Conservation (phyloP, 2,888 invertebrate genomes). For the Nebria brevicollis region DNA sequence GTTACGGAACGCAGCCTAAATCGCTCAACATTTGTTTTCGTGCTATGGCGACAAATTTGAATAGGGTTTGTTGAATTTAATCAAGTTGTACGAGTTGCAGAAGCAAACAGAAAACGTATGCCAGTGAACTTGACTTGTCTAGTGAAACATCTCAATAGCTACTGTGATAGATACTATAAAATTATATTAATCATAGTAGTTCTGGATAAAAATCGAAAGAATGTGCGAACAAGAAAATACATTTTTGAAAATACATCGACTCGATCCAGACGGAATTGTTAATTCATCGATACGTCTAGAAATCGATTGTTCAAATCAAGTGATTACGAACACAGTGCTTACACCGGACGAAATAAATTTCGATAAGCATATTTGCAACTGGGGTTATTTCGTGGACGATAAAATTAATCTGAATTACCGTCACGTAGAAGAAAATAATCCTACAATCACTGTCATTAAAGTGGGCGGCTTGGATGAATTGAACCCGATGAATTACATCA, state of each 20-base stretch:
- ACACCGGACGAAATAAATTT: slow-evolving; percentile 51
- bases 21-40: neutral
- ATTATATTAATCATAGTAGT: slow-evolving; percentile 52
- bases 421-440: slow-evolving; percentile 52
- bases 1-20: neutral
- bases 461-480: slow-evolving; percentile 55
- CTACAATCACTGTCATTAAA: slow-evolving; percentile 54
- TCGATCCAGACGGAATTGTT: slow-evolving; percentile 53
- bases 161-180: slow-evolving; percentile 34
- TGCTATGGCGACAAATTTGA: neutral
- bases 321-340: slow-evolving; percentile 54
- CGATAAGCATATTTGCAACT: slow-evolving; percentile 47
- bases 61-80: neutral
- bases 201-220: slow-evolving; percentile 50
- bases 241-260: slow-evolving; percentile 56
- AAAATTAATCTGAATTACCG: slow-evolving; percentile 53
- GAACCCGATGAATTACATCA: slow-evolving; percentile 53
- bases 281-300: slow-evolving; percentile 55
- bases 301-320: slow-evolving; percentile 55
- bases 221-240: slow-evolving; percentile 56
- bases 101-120: neutral
- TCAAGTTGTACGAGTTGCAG: neutral
- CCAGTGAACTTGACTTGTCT: neutral
- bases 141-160: slow-evolving; percentile 24
- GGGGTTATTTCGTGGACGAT: slow-evolving; percentile 45